Evolutionary conservation across 1,140 invertebrate species (phyloP), one percentile per base, ranked within the genome.

Genomic region (Sarcophaga peregrina): DNA sequence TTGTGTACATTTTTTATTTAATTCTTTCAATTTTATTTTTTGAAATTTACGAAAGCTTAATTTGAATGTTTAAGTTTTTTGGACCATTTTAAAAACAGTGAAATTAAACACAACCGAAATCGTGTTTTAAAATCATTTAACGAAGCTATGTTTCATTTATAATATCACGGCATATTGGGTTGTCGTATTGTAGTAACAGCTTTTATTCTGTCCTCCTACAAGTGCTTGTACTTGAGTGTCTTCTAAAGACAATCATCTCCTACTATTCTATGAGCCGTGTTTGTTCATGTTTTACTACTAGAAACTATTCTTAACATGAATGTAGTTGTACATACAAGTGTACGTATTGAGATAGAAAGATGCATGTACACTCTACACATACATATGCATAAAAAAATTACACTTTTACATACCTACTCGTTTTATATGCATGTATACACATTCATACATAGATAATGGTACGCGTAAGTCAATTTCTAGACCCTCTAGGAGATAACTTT

Each of bases 181-280:
- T 68, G 62, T 68, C 6, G 15, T 20, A 9, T 10, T 68, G 17
- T 68, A 68, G 62, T 68, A 20, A 68, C 62, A 52, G 17, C 4
- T 50, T 52, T 78, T 78, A 17, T n/a, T 78, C 25, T 37, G 25
- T 37, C 25, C 25, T 37, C 25, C 25, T 78, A 78, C 75, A 78
- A 78, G 47, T 50, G 50, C 75, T 50, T 78, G 75, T 25, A 78
- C 75, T 78, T 78, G 25, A 25, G 75, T 78, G 48, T 52, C 75
- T 52, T 17, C 47, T 11, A 52, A 52, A 78, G 47, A 78, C 75
- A 78, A 78, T 78, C 75, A 78, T 52, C 75, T 25, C 50, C 75
- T 50, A 78, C 17, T 17, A 72, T 25, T 17, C 17, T 68, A 15
- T 13, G 54, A n/a, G 54, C 13, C 15, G 13, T 58, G 54, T 52